Evolutionary conservation across 1,140 invertebrate species (phyloP).

Genomic region (Brachionus asplanchnoidis): DNA sequence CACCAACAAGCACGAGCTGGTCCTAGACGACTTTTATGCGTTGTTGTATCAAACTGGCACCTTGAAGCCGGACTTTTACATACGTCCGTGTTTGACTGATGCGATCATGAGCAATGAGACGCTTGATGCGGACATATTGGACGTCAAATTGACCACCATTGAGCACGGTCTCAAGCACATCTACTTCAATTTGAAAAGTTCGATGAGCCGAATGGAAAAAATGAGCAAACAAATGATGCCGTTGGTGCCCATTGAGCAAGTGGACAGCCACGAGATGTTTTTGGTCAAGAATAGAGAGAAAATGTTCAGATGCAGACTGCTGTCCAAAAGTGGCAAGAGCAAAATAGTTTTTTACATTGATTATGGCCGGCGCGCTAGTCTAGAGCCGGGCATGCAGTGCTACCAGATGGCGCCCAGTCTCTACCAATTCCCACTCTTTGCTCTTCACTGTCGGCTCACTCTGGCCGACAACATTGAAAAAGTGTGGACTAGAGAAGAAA

Average conservation of each 20-base stretch:
- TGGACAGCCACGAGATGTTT: not conserved
- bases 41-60: not conserved
- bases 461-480: conserved; percentile 34
- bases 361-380: not conserved
- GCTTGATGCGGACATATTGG: not conserved
- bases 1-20: not conserved
- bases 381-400: not conserved
- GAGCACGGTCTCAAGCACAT: conserved; percentile 18
- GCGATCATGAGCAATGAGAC: not conserved
- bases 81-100: not conserved
- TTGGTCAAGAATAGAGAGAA: not conserved
- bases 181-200: conserved; percentile 23
- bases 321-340: not conserved
- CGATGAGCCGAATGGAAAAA: not conserved
- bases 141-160: not conserved
- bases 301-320: not conserved
- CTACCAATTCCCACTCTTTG: not conserved
- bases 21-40: not conserved
- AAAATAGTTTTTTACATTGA: not conserved
- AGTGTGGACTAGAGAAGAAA: conserved; percentile 35
- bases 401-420: not conserved
- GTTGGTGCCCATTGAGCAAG: not conserved
- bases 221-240: not conserved
- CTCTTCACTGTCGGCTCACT: conserved; percentile 20
- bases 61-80: not conserved